Percentiles rank a stretch among this genome's conserved stretches.
Evolutionary conservation across 1,140 invertebrate species (phyloP).

Genomic region (Galleria mellonella): DNA sequence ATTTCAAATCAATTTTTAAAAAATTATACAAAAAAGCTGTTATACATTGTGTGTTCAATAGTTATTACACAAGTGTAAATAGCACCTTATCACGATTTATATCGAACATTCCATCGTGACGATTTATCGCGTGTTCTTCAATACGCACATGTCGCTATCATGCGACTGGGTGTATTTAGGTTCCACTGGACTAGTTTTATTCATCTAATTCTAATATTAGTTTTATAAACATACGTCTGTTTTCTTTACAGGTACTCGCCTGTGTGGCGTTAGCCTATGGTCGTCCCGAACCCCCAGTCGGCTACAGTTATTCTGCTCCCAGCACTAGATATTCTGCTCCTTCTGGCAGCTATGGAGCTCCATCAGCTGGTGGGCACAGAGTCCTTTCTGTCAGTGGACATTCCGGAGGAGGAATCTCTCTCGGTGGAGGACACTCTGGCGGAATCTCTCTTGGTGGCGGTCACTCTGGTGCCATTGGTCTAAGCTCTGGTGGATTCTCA

Average conservation of each 20-base stretch:
- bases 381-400: constrained; percentile 21
- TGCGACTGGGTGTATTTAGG: too few species aligned
- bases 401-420: constrained; percentile 26
- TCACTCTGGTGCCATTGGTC: constrained; percentile 31
- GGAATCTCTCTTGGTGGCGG: constrained; percentile 30
- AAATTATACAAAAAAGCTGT: too few species aligned
- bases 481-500: constrained; percentile 29
- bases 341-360: constrained; percentile 42
- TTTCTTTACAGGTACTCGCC: constrained; percentile 57
- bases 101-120: too few species aligned
- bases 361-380: constrained; percentile 37
- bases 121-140: too few species aligned
- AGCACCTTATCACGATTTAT: too few species aligned
- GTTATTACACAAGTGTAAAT: too few species aligned
- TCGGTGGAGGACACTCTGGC: constrained; percentile 36
- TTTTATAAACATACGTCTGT: too few species aligned
- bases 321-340: constrained; percentile 27
- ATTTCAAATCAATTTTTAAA: too few species aligned
- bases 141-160: too few species aligned
- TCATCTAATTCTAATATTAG: too few species aligned
- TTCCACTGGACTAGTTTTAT: too few species aligned
- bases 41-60: too few species aligned
- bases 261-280: constrained; percentile 61
- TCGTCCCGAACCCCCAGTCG: constrained; percentile 63
- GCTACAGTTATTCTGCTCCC: constrained; percentile 65